Base-by-base conservation (phyloP, 2,113 vertebrate genomes). In the Pachycephala philippinensis region DNA sequence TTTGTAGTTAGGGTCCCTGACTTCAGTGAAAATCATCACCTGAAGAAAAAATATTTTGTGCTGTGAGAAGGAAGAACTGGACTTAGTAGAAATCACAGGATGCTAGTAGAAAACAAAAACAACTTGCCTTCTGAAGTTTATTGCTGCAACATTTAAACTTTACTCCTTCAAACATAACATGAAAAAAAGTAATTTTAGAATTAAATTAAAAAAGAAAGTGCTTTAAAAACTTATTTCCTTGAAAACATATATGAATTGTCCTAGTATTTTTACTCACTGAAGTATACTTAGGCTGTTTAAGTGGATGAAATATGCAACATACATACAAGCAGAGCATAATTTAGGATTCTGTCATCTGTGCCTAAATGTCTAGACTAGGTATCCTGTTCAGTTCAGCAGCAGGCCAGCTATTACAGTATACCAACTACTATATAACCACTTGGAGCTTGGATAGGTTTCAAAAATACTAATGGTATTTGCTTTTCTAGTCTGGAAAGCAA, bases 281-380 rank as follows among this genome's bases (percentile, higher is more conserved):
- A 56, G 5, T 71, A 49, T 56, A 35, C 11, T 86, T 80, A 31
- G 13, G 63, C 37, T 77, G 26, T 49, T 81, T 44, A 70, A 84
- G 23, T 21, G 13, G 64, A 69, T 45, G 57, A 91, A 89, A 84
- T 78, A 61, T 10, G 17, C 45, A 86, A 63, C 31, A 37, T 45
- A 44, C 11, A 28, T 50, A 61, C 27, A 60, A 90, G 39, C 45
- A 90, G 26, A 64, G 44, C 28, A 49, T 93, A 87, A 94, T 89
- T 94, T 79, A 97, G 39, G 44, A 39, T 71, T 52, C 69, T 95
- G 77, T 94, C 65, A 75, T 87, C 40, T 96, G 21, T 75, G 75
- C 63, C 88, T 91, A 63, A 87, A 87, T 80, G 87, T 95, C 91
- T 94, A 95, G 89, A 94, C 87, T 79, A 95, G 87, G 52, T 93